These are phyloP conservation scores for Callipepla californica DNA, from an alignment of 2,113 vertebrate species.

Conservation along the genomic window DNA sequence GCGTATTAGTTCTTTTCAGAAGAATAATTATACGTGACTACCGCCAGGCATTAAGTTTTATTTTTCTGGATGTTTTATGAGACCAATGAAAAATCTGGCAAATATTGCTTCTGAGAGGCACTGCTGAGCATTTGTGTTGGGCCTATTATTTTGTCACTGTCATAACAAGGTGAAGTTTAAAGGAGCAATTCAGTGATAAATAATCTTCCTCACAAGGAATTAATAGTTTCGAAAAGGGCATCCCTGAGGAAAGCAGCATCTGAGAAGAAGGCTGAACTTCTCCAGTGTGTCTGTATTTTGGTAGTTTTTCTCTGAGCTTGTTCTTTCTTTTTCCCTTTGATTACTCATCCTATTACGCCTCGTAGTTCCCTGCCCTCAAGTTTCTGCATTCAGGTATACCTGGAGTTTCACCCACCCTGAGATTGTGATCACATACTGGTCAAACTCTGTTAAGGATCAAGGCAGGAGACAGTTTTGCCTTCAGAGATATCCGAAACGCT, in stretches of 20 bases:
- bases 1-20: background rate
- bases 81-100: background rate
- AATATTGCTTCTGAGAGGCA: background rate
- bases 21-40: background rate
- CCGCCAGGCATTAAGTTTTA: constrained; percentile 1
- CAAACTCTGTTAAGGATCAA: background rate
- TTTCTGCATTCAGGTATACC: background rate
- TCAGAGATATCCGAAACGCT: background rate
- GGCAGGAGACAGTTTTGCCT: background rate
- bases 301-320: background rate
- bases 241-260: background rate
- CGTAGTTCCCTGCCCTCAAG: background rate
- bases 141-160: constrained; percentile 38
- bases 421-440: rapidly evolving
- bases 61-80: constrained; percentile 44
- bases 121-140: background rate
- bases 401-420: rapidly evolving
- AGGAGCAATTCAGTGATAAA: constrained; percentile 6
- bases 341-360: background rate
- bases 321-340: background rate
- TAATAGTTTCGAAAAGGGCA: constrained; percentile 9
- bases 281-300: background rate
- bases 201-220: background rate
- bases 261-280: background rate
- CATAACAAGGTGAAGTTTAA: background rate